Evolutionary conservation across 2,888 invertebrate genomes (phyloP), one percentile per base, ranked within the genome.

Genomic region (Cremastinae sp.): DNA sequence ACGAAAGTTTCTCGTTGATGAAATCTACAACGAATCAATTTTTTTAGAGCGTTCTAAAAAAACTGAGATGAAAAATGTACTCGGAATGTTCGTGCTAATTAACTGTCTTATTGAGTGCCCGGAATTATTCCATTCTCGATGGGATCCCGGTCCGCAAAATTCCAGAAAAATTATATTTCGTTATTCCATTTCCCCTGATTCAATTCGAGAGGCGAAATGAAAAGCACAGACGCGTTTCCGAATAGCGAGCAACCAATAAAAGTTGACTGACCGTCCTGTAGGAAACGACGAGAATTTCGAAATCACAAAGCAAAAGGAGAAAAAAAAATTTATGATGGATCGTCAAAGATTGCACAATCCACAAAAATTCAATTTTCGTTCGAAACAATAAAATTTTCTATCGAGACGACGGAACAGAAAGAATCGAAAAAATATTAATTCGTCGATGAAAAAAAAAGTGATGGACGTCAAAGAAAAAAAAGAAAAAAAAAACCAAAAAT

Each of bases 221-320:
- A 59, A 59, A 41, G 1, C 3, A 16, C 22, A 35, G 51, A 65
- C 64, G 43, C 41, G 53, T 47, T 53, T 55, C 56, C 74, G 68
- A 37, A 75, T 75, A 66, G 76, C 49, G 79, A 76, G 70, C 75
- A 82, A 68, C 81, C 79, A 78, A 77, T 45, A 39, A 80, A 65
- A 74, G 69, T 82, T 81, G 81, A 82, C 82, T 83, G 83, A 81
- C 83, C 84, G 83, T 83, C 83, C 83, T 82, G 73, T 81, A 80
- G 79, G 81, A 81, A 81, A 82, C 82, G 79, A 77, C 76, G 76
- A 78, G 78, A 70, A 78, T 79, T n/a, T n/a, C n/a, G n/a, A n/a
- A n/a, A n/a, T n/a, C n/a, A n/a, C n/a, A n/a, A n/a, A n/a, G n/a
- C n/a, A n/a, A 49, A 18, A 8, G 9, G 78, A 75, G 78, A 78